These are phyloP conservation scores for Burhinus bistriatus DNA, from an alignment of 2,113 vertebrate genomes.

Conservation along the genomic window DNA sequence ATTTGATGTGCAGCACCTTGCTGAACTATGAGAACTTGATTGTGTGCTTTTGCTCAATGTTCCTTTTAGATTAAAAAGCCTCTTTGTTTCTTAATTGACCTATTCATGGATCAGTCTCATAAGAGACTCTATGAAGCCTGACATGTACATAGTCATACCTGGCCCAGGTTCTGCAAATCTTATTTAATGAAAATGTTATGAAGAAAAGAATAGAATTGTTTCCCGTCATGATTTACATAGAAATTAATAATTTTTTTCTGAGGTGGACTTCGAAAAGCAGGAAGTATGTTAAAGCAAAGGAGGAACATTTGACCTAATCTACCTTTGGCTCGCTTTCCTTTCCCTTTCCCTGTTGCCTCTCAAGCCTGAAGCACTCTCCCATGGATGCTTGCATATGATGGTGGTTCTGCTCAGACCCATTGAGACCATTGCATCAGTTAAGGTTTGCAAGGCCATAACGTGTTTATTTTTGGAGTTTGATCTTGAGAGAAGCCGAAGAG, in stretches of 20 bases:
- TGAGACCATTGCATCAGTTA: neutral
- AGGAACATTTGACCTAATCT: neutral
- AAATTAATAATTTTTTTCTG: neutral
- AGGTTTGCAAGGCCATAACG: neutral
- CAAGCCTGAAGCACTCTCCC: neutral
- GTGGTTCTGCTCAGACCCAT: neutral
- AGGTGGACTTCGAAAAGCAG: neutral
- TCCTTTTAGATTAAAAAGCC: neutral
- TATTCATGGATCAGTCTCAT: neutral
- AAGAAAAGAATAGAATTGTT: neutral
- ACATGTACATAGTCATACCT: neutral
- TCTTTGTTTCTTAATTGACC: constrained; percentile 13
- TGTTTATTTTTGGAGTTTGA: neutral
- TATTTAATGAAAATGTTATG: neutral
- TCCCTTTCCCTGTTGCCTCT: neutral
- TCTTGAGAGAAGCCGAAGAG: neutral
- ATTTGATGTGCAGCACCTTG: neutral
- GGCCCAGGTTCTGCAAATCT: neutral
- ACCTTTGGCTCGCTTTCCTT: neutral
- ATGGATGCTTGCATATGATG: neutral
- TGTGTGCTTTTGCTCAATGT: neutral
- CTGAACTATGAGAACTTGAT: neutral
- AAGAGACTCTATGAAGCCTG: neutral
- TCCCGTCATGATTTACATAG: neutral
- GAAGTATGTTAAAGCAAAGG: neutral